phyloP scores from a whole-genome alignment of 2,113 vertebrate species.

The Mormoops blainvillei region DNA sequence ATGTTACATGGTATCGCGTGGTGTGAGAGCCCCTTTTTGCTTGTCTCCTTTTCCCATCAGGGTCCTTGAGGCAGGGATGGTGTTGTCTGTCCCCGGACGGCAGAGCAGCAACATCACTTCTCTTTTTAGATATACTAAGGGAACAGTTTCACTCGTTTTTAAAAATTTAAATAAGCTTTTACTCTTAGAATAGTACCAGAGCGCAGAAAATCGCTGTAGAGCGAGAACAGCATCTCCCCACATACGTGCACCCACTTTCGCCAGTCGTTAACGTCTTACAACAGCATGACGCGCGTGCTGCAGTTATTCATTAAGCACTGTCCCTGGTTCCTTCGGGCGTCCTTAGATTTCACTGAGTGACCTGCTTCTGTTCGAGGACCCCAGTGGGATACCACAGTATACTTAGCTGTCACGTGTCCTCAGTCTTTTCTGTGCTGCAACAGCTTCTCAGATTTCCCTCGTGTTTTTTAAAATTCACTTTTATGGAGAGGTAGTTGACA shows the following conservation, averaged over 20 bases:
- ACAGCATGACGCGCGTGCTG: not conserved
- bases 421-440: not conserved
- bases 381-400: not conserved
- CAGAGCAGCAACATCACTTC: not conserved
- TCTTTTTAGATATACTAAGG: not conserved
- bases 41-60: not conserved
- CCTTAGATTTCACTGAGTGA: not conserved
- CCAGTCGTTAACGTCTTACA: not conserved
- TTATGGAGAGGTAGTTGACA: not conserved
- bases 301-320: not conserved
- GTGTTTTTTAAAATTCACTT: not conserved
- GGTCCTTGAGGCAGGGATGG: not conserved
- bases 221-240: not conserved
- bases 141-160: not conserved
- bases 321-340: not conserved
- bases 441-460: not conserved
- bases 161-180: not conserved
- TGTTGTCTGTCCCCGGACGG: not conserved
- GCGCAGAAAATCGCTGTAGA: not conserved
- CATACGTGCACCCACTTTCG: not conserved
- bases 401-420: not conserved
- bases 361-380: not conserved
- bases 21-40: not conserved
- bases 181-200: not conserved
- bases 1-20: not conserved